Percentiles rank a stretch among this genome's conserved stretches.
Conservation (phyloP, 1,140 invertebrate species). For the Pseudomyrmex pallidus region DNA sequence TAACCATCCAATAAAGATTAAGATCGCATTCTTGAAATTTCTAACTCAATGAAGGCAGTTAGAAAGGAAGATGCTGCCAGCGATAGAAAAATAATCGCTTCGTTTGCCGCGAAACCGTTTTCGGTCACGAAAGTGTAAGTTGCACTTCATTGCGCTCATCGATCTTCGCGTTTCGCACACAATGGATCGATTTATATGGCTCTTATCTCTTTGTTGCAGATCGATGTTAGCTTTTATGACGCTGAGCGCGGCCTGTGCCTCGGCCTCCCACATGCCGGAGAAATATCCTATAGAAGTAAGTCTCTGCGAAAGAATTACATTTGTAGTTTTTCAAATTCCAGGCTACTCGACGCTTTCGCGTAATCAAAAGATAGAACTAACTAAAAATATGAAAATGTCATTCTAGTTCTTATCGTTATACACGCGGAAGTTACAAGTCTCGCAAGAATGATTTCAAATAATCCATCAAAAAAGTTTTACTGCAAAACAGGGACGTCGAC, state of each 20-base stretch:
- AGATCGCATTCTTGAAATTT: conserved; percentile 71
- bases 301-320: conserved; percentile 15
- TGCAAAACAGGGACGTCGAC: background rate
- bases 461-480: no score
- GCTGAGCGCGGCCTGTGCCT: conserved; percentile 73
- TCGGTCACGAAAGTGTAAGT: conserved; percentile 61
- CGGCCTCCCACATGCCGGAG: conserved; percentile 77
- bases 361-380: no score
- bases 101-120: conserved; percentile 51
- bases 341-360: background rate
- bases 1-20: conserved; percentile 58
- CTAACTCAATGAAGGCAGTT: conserved; percentile 46
- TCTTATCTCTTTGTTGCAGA: conserved; percentile 75
- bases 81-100: conserved; percentile 66
- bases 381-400: no score
- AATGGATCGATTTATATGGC: conserved; percentile 59
- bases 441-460: no score
- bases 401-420: no score
- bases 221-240: conserved; percentile 75
- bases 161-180: conserved; percentile 41
- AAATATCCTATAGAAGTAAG: conserved; percentile 82
- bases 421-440: no score
- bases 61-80: conserved; percentile 54
- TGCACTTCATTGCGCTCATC: conserved; percentile 52
- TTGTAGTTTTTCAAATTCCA: no score